These are phyloP conservation scores for Tachina grossa DNA, from an alignment of 2,888 invertebrate species.

Conservation along the genomic window DNA sequence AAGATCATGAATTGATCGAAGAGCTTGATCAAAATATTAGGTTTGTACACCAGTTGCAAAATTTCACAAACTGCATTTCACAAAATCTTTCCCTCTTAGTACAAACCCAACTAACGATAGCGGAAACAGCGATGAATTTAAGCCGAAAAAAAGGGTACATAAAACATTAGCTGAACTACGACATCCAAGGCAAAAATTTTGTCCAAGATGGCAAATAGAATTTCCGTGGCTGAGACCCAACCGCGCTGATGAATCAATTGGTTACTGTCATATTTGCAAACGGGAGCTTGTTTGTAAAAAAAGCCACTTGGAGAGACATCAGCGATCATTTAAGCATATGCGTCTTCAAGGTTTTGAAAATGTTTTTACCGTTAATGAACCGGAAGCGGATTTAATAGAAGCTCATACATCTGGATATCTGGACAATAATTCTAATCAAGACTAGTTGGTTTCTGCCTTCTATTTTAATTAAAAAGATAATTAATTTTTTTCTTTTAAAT, in stretches of 20 bases:
- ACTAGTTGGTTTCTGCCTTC: constrained; percentile 25
- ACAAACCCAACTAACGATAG: constrained; percentile 27
- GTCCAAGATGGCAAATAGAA: constrained; percentile 70
- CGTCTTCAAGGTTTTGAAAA: constrained; percentile 71
- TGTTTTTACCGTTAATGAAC: constrained; percentile 65
- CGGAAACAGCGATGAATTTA: constrained; percentile 40
- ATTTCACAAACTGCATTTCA: neutral
- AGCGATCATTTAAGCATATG: constrained; percentile 72
- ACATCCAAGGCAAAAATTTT: constrained; percentile 71
- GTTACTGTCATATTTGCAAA: constrained; percentile 72
- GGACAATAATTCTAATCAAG: constrained; percentile 37
- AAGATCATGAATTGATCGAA: constrained; percentile 59
- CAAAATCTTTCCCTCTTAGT: constrained; percentile 36
- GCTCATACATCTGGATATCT: constrained; percentile 65
- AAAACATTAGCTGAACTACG: constrained; percentile 57
- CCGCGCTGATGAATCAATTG: constrained; percentile 71
- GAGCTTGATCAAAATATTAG: constrained; percentile 50
- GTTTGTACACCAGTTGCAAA: constrained; percentile 25
- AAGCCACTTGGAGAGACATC: constrained; percentile 74
- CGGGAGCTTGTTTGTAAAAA: constrained; percentile 73
- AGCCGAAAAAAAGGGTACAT: constrained; percentile 58
- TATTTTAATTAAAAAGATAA: neutral
- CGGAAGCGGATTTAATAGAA: constrained; percentile 64
- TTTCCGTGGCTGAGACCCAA: constrained; percentile 73
- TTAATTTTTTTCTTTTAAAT: constrained; percentile 1